Conservation (phyloP, 92 coral and sea anemone species). For the Paragorgia papillata region DNA sequence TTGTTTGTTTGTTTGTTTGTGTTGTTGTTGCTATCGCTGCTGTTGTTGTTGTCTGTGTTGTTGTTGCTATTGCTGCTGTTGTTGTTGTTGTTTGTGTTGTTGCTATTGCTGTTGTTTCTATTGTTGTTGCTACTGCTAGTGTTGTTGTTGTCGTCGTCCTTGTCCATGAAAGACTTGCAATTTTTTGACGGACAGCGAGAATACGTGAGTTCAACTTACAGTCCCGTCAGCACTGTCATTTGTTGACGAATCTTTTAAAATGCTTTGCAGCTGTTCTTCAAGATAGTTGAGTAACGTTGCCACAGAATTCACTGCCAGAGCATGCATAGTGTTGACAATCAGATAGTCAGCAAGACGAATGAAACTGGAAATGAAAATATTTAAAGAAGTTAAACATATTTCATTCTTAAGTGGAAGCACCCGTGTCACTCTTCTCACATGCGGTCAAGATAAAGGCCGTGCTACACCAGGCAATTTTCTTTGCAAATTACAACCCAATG, state of each 20-base stretch:
- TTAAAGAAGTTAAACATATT: not conserved
- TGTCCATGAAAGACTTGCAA: no score
- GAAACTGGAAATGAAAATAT: constrained; percentile 59
- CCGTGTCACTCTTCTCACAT: no score
- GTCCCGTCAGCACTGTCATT: constrained; percentile 47
- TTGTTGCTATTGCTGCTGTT: no score
- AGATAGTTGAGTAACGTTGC: constrained; percentile 93
- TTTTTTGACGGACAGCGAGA: not conserved
- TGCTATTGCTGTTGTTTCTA: no score
- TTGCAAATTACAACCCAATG: no score
- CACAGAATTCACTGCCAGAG: constrained; percentile 97
- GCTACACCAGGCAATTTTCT: no score
- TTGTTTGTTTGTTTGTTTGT: no score
- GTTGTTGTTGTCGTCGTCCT: no score
- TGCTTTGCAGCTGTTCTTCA: constrained; percentile 90
- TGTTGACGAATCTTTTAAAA: constrained; percentile 11
- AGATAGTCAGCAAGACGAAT: constrained; percentile 98
- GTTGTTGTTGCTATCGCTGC: no score
- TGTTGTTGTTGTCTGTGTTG: no score
- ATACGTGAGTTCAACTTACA: constrained; percentile 17
- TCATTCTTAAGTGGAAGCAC: not conserved
- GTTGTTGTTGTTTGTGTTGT: no score
- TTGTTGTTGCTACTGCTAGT: not conserved
- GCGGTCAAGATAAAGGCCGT: no score
- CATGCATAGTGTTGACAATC: constrained; percentile 99